phyloP scores from a whole-genome alignment of 1,140 invertebrate genomes.

The Megalopta genalis region DNA sequence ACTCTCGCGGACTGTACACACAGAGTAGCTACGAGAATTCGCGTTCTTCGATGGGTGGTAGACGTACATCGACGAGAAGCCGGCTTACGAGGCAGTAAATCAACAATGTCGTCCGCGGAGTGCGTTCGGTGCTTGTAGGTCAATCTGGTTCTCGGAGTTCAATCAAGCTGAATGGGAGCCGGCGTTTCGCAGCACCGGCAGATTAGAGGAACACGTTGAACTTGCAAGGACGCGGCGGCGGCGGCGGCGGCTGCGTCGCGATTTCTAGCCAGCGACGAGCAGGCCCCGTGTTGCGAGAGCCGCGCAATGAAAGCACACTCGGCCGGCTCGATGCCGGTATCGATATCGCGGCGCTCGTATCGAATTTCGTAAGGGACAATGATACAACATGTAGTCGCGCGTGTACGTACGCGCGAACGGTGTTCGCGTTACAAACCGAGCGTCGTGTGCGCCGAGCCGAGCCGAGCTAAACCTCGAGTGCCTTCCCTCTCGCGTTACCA shows the following conservation, averaged over 20 bases:
- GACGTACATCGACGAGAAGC: too few relatives aligned
- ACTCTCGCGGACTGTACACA: too few relatives aligned
- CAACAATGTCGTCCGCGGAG: too few relatives aligned
- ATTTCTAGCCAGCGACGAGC: constrained; percentile 22
- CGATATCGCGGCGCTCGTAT: constrained; percentile 54
- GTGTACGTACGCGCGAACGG: constrained; percentile 4
- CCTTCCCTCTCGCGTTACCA: constrained; percentile 47
- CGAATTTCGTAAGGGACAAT: constrained; percentile 51
- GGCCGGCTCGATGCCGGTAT: constrained; percentile 37
- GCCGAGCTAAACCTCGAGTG: constrained; percentile 23
- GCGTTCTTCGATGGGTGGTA: too few relatives aligned
- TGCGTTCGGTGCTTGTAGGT: too few relatives aligned
- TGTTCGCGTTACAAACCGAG: constrained; percentile 13
- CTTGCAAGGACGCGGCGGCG: not conserved
- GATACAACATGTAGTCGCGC: constrained; percentile 34
- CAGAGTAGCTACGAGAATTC: too few relatives aligned
- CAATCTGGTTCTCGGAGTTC: too few relatives aligned
- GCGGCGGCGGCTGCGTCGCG: too few relatives aligned
- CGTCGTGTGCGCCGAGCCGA: constrained; percentile 22
- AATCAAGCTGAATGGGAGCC: too few relatives aligned
- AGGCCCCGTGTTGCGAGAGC: constrained; percentile 7
- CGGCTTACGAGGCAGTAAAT: too few relatives aligned
- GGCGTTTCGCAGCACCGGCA: not conserved
- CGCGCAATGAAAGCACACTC: constrained; percentile 54
- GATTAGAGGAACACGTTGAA: not conserved